phyloP scores from a whole-genome alignment of 2,888 invertebrate genomes.

The Rhingia campestris region DNA sequence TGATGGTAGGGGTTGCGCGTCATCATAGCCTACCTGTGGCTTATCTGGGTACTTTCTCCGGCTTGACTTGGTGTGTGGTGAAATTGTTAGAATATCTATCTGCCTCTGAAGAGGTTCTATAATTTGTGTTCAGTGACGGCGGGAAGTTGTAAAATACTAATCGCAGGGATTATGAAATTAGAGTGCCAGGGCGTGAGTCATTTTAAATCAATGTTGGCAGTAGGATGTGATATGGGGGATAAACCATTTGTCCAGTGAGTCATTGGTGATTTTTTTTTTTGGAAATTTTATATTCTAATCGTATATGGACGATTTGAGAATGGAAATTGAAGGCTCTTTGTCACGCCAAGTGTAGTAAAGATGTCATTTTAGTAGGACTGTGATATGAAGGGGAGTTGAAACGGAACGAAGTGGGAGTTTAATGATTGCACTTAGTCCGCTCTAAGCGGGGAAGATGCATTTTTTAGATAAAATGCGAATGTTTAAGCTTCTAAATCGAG shows the following conservation, averaged over 20 bases:
- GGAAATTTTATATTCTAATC: too few species aligned
- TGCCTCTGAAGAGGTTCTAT: conserved; percentile 5
- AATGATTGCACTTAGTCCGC: too few species aligned
- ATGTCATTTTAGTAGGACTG: too few species aligned
- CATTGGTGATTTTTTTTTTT: conserved; percentile 3
- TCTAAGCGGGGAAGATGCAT: too few species aligned
- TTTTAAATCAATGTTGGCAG: not conserved
- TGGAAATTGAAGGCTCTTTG: too few species aligned
- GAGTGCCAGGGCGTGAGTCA: conserved; percentile 48
- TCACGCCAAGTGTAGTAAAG: too few species aligned
- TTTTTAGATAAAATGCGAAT: too few species aligned
- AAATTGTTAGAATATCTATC: conserved; percentile 16
- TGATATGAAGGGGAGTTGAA: too few species aligned
- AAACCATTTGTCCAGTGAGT: conserved; percentile 39
- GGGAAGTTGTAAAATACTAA: conserved; percentile 52
- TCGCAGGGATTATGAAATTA: conserved; percentile 51
- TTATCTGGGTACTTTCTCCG: conserved; percentile 19
- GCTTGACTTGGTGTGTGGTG: conserved; percentile 28
- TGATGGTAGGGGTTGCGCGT: conserved; percentile 28
- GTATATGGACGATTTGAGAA: too few species aligned
- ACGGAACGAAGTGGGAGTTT: too few species aligned
- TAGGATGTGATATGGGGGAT: conserved; percentile 9
- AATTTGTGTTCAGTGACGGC: not conserved
- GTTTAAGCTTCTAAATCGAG: too few species aligned
- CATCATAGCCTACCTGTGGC: conserved; percentile 22